Base-by-base conservation (phyloP, 2,888 invertebrate species). In the Myathropa florea region DNA sequence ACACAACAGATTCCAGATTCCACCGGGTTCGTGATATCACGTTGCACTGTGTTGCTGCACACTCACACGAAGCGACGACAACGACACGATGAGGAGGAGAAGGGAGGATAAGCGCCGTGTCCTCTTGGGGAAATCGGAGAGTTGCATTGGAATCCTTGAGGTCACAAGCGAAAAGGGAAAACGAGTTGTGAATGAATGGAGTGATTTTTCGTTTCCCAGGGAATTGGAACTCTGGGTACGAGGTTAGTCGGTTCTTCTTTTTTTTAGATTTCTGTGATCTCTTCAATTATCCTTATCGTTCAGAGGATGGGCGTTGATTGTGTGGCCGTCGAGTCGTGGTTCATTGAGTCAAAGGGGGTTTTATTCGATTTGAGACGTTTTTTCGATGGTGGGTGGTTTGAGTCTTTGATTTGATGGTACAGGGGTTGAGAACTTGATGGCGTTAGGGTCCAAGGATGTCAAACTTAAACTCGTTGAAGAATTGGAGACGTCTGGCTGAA, bases 241-340 rank as follows among this genome's bases (percentile, higher is more conserved):
- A 46, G 4, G 18, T 46, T 46, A 18, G 18, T 46, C 12, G 33
- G n/a, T n/a, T n/a, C n/a, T n/a, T n/a, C n/a, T n/a, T n/a, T n/a
- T n/a, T n/a, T n/a, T 33, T 33, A 3, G 33, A 12, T 33, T 1
- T 18, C 46, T n/a, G 46, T n/a, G 18, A 12, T 23, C n/a, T 26
- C 28, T 55, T 30, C 55, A 78, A 78, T 78, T 63, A 70, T 77
- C 63, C 14, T 61, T n/a, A 18, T 33, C 53, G 14, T 53, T 36
- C n/a, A n/a, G n/a, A n/a, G n/a, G n/a, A n/a, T n/a, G 4, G n/a
- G 1, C 18, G 4, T 30, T 23, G 57, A 55, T 65, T 64, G 12
- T 68, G 33, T 12, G 53, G 30, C 46, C 7, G 46, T 4, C 18
- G 46, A 18, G n/a, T 1, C 3, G 4, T 2, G n/a, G 46, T 46